These are phyloP conservation scores for Volucella bombylans DNA, from an alignment of 2,888 invertebrate species.

Conservation along the genomic window DNA sequence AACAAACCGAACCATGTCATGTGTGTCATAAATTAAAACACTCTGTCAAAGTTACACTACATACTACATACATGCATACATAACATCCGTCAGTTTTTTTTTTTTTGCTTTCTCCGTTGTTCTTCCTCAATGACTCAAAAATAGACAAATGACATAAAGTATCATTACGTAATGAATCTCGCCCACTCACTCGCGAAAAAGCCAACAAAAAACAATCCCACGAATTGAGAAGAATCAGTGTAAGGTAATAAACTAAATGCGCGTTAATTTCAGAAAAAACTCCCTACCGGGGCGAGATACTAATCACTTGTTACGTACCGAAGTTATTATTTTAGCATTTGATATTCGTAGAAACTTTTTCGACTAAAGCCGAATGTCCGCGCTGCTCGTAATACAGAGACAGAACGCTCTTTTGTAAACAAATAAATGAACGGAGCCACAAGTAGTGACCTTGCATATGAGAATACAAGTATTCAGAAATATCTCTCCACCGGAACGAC, in stretches of 20 bases:
- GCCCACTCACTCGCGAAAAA: conserved; percentile 31
- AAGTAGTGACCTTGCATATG: conserved; percentile 56
- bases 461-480: conserved; percentile 38
- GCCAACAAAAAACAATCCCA: conserved; percentile 25
- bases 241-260: no score
- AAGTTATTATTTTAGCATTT: no score
- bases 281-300: no score
- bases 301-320: no score
- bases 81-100: conserved; percentile 12
- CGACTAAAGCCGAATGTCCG: no score
- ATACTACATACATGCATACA: no score
- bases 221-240: no score
- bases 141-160: conserved; percentile 45
- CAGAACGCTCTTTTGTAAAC: conserved; percentile 30
- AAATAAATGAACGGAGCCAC: conserved; percentile 47
- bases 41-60: background rate
- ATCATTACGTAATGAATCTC: conserved; percentile 54
- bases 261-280: no score
- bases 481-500: conserved; percentile 54
- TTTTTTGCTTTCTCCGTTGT: conserved; percentile 26
- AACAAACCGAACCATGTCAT: conserved; percentile 52
- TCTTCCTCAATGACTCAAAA: conserved; percentile 41
- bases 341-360: no score
- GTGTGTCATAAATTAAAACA: conserved; percentile 55
- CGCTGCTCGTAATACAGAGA: no score